Conservation (phyloP, 2,113 vertebrate species). For the Sigmodon hispidus region DNA sequence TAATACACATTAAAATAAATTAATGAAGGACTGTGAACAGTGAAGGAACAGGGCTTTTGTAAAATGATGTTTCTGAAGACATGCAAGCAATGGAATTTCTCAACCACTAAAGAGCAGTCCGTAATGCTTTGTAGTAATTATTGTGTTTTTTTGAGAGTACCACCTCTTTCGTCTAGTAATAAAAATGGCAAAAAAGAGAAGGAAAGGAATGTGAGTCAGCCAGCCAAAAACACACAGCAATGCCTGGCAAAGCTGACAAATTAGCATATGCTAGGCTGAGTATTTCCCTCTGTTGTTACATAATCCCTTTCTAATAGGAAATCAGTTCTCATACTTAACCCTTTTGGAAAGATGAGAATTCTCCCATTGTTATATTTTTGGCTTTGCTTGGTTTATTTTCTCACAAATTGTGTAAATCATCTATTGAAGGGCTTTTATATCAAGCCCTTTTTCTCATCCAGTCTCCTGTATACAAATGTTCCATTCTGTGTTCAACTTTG, state of each 20-base stretch:
- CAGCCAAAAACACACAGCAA: conserved; percentile 76
- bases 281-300: conserved; percentile 80
- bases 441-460: neutral
- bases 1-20: conserved; percentile 52
- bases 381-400: conserved; percentile 67
- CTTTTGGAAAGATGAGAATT: conserved; percentile 67
- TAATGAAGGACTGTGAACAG: neutral
- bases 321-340: conserved; percentile 78
- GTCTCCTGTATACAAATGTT: conserved; percentile 76
- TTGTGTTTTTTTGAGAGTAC: conserved; percentile 51
- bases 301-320: conserved; percentile 79
- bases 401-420: conserved; percentile 53
- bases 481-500: conserved; percentile 71
- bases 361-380: conserved; percentile 52
- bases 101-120: neutral
- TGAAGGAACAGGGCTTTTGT: conserved; percentile 21
- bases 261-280: conserved; percentile 82
- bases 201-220: conserved; percentile 70
- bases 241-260: conserved; percentile 75
- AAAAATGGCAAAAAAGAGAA: conserved; percentile 70
- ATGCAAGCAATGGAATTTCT: neutral
- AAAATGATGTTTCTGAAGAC: neutral
- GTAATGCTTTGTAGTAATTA: conserved; percentile 46
- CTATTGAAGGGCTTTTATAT: conserved; percentile 61
- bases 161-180: conserved; percentile 51